phyloP scores from a whole-genome alignment of 2,888 invertebrate species.

The Heliconius aoede region DNA sequence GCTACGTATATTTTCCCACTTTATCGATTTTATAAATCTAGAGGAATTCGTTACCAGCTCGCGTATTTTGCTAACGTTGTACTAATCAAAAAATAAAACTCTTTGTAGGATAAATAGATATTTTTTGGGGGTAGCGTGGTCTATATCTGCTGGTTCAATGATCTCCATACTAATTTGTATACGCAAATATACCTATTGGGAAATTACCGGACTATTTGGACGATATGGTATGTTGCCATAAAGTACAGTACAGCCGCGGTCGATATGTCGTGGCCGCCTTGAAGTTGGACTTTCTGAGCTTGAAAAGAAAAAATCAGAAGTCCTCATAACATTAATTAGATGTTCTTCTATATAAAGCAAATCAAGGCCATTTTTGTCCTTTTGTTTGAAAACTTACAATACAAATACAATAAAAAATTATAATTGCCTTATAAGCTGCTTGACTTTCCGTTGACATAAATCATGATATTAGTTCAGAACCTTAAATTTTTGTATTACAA shows the following conservation, averaged over 20 bases:
- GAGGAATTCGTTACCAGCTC: neutral
- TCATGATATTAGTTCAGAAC: too few species aligned
- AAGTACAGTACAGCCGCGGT: too few species aligned
- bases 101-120: neutral
- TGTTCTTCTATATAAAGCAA: too few species aligned
- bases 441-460: too few species aligned
- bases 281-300: too few species aligned
- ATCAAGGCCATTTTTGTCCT: too few species aligned
- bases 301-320: too few species aligned
- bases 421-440: too few species aligned
- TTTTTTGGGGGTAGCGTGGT: constrained; percentile 57
- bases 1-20: neutral
- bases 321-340: neutral
- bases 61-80: neutral
- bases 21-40: neutral
- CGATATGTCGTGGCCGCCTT: too few species aligned
- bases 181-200: constrained; percentile 94
- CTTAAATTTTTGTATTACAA: too few species aligned
- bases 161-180: constrained; percentile 95
- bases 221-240: constrained; percentile 86
- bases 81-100: neutral
- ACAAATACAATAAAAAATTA: too few species aligned
- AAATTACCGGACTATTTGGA: constrained; percentile 94
- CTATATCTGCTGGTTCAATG: constrained; percentile 93
- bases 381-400: too few species aligned